A percentile compares a stretch with the other conserved stretches of the same genome.
phyloP scores from a whole-genome alignment of 2,113 vertebrate genomes.

The Seriola rivoliana region DNA sequence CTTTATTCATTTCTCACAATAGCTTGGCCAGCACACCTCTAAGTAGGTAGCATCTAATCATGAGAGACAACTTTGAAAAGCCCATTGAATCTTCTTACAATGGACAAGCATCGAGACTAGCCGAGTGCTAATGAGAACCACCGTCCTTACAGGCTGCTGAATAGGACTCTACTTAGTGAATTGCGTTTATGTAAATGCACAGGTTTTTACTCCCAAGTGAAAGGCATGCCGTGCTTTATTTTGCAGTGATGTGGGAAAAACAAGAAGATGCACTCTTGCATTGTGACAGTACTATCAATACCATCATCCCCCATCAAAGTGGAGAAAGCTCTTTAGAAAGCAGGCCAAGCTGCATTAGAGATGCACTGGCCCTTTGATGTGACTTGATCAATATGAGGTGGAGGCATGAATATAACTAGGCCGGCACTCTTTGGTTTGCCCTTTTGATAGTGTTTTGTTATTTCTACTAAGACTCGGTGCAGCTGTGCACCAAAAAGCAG shows the following conservation, averaged over 20 bases:
- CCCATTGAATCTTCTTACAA: conserved; percentile 83
- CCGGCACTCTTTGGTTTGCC: conserved; percentile 80
- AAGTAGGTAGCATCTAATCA: conserved; percentile 81
- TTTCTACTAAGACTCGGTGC: conserved; percentile 67
- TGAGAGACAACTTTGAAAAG: conserved; percentile 83
- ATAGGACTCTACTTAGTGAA: conserved; percentile 81
- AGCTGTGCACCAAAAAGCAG: conserved; percentile 56
- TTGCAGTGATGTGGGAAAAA: conserved; percentile 78
- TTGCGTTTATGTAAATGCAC: conserved; percentile 85
- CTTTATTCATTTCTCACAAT: conserved; percentile 79
- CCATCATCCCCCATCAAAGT: conserved; percentile 87
- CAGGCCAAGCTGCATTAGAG: conserved; percentile 85
- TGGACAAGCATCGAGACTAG: conserved; percentile 65
- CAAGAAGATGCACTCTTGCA: conserved; percentile 82
- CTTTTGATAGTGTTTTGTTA: conserved; percentile 84
- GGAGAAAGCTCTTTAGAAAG: conserved; percentile 84
- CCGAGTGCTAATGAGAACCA: conserved; percentile 84
- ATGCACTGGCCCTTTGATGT: conserved; percentile 83
- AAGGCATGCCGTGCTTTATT: conserved; percentile 83
- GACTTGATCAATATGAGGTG: conserved; percentile 87
- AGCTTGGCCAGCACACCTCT: conserved; percentile 73
- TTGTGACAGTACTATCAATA: conserved; percentile 88
- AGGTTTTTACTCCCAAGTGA: conserved; percentile 80
- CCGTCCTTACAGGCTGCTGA: conserved; percentile 78
- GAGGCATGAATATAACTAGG: conserved; percentile 79